These are phyloP conservation scores for Cheilosia variabilis DNA, from an alignment of 2,888 invertebrate genomes.

Conservation along the genomic window DNA sequence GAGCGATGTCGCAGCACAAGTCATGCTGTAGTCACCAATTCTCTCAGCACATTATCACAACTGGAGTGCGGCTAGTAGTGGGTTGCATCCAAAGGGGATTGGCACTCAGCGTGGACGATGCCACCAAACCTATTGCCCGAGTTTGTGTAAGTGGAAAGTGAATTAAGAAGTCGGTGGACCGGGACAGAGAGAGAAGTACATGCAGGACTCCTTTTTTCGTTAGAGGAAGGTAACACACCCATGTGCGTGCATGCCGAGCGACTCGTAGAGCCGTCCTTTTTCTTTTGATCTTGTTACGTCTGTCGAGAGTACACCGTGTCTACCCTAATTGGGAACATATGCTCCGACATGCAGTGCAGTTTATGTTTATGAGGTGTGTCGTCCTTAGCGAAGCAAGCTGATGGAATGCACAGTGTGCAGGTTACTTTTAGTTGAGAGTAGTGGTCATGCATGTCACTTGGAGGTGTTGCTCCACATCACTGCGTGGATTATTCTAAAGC, in stretches of 20 bases:
- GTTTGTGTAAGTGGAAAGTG: slow-evolving; percentile 9
- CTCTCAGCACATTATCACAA: slow-evolving; percentile 42
- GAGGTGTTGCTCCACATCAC: slow-evolving; percentile 14
- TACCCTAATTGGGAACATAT: slow-evolving; percentile 51
- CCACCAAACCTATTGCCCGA: too few species aligned
- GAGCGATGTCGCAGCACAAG: not conserved
- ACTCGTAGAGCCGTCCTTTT: slow-evolving; percentile 30
- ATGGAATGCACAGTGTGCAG: not conserved
- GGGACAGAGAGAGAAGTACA: not conserved
- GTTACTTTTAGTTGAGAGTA: slow-evolving; percentile 26
- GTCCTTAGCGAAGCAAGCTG: slow-evolving; percentile 7
- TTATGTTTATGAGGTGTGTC: slow-evolving; percentile 29
- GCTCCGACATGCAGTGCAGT: slow-evolving; percentile 31
- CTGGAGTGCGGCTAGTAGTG: slow-evolving; percentile 14
- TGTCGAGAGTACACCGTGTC: slow-evolving; percentile 27
- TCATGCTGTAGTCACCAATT: not conserved
- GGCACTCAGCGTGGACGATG: slow-evolving; percentile 7
- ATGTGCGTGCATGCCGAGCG: not conserved
- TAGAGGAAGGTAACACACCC: not conserved
- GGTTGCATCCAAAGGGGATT: slow-evolving; percentile 1
- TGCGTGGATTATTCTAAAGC: slow-evolving; percentile 22
- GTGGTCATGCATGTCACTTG: slow-evolving; percentile 41
- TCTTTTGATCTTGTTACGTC: slow-evolving; percentile 16
- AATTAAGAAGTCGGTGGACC: slow-evolving; percentile 30
- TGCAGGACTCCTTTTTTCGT: not conserved